These are phyloP conservation scores for Oligia latruncula DNA, from an alignment of 2,888 invertebrate genomes.

Conservation along the genomic window DNA sequence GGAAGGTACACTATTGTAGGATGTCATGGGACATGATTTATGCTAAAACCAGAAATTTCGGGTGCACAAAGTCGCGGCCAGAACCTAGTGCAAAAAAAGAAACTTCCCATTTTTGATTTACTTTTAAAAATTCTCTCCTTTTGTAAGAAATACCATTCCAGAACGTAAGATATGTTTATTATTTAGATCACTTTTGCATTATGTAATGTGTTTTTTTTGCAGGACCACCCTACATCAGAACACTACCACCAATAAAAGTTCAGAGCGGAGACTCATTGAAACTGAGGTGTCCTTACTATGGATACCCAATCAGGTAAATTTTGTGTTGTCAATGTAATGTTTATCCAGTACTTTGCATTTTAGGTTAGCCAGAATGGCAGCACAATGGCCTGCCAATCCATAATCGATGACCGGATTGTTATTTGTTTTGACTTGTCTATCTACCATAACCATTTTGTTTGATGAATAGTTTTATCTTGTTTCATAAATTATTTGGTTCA, in stretches of 20 bases:
- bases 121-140: not conserved
- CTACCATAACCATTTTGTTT: not conserved
- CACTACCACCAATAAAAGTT: slow-evolving; percentile 93
- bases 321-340: not conserved
- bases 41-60: too few relatives aligned
- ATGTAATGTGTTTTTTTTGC: slow-evolving; percentile 55
- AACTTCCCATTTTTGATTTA: not conserved
- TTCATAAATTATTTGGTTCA: not conserved
- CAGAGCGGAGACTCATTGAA: slow-evolving; percentile 94
- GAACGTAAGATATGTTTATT: not conserved
- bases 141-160: not conserved
- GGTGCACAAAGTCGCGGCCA: too few relatives aligned
- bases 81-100: not conserved
- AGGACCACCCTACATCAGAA: slow-evolving; percentile 94
- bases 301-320: slow-evolving; percentile 93
- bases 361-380: not conserved
- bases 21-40: too few relatives aligned
- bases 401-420: slow-evolving; percentile 3
- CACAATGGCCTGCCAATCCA: slow-evolving; percentile 3
- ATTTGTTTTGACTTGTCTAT: not conserved
- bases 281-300: slow-evolving; percentile 95
- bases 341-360: not conserved
- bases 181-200: not conserved
- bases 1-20: not conserved
- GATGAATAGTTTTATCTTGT: not conserved